Evolutionary conservation across 2,888 invertebrate species (phyloP).

Genomic region (Euzophera pinguis): DNA sequence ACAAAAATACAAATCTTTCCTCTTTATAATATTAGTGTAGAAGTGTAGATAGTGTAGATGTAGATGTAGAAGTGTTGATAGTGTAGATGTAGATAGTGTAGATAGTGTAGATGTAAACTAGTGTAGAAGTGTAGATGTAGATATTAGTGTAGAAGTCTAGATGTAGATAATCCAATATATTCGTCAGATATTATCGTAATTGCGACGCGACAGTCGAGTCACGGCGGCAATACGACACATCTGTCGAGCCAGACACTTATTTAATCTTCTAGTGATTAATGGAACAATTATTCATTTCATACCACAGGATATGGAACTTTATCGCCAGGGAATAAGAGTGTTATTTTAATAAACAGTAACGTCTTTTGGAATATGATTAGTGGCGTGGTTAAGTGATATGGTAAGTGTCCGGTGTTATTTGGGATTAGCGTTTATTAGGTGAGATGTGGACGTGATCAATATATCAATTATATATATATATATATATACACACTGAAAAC

Average conservation of each 20-base stretch:
- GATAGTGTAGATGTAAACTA: too few species aligned
- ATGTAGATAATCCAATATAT: background rate
- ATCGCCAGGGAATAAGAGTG: slow-evolving; percentile 17
- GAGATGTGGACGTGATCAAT: background rate
- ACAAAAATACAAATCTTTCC: too few species aligned
- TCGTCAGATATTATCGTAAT: slow-evolving; percentile 17
- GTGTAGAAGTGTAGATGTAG: too few species aligned
- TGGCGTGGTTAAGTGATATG: background rate
- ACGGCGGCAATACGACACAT: slow-evolving; percentile 33
- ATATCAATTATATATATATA: too few species aligned
- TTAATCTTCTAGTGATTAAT: slow-evolving; percentile 47
- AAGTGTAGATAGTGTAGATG: too few species aligned
- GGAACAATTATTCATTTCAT: slow-evolving; percentile 35
- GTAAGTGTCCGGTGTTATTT: background rate
- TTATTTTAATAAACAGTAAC: background rate
- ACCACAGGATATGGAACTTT: slow-evolving; percentile 22
- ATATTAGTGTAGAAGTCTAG: too few species aligned
- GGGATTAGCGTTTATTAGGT: background rate
- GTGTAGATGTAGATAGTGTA: too few species aligned
- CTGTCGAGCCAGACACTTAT: slow-evolving; percentile 42
- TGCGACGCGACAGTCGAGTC: slow-evolving; percentile 23
- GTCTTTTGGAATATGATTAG: background rate
- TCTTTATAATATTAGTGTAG: too few species aligned
- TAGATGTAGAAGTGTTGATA: too few species aligned
- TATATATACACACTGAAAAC: too few species aligned